Percentiles rank a stretch among this genome's conserved stretches.
Conservation (phyloP, 2,888 invertebrate species). For the Epinotia bilunana region DNA sequence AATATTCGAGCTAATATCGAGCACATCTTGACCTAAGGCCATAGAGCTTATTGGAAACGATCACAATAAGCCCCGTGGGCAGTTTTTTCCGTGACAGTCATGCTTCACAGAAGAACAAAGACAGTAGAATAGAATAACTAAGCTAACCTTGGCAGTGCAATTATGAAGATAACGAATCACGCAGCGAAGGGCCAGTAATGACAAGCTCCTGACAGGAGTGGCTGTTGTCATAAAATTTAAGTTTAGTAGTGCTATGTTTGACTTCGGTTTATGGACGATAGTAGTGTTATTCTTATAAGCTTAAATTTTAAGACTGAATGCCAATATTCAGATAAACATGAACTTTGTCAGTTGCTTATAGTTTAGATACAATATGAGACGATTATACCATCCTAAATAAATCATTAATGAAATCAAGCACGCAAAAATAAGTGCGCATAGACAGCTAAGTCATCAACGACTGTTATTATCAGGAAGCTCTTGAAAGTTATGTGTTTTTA, state of each 20-base stretch:
- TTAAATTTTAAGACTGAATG: background rate
- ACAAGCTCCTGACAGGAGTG: constrained; percentile 29
- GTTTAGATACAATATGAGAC: too few relatives aligned
- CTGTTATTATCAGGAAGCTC: too few relatives aligned
- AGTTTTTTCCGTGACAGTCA: constrained; percentile 1
- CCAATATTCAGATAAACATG: background rate
- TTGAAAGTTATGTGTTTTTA: too few relatives aligned
- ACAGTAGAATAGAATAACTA: constrained; percentile 31
- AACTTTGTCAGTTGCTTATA: too few relatives aligned
- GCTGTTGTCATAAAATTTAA: constrained; percentile 39
- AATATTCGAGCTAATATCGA: background rate
- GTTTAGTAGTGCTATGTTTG: constrained; percentile 6
- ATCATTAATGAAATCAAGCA: too few relatives aligned
- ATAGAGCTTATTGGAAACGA: background rate
- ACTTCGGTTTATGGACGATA: background rate
- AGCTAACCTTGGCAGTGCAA: constrained; percentile 41
- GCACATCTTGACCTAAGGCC: background rate
- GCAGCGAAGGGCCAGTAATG: constrained; percentile 34
- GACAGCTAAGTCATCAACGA: too few relatives aligned
- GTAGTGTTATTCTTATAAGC: background rate
- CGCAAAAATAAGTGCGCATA: too few relatives aligned
- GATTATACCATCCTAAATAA: too few relatives aligned
- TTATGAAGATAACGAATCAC: constrained; percentile 43
- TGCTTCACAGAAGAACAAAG: constrained; percentile 31
- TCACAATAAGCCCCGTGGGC: background rate